Evolutionary conservation across 2,113 vertebrate genomes (phyloP).

Genomic region (Dolichallabes microphthalmus): DNA sequence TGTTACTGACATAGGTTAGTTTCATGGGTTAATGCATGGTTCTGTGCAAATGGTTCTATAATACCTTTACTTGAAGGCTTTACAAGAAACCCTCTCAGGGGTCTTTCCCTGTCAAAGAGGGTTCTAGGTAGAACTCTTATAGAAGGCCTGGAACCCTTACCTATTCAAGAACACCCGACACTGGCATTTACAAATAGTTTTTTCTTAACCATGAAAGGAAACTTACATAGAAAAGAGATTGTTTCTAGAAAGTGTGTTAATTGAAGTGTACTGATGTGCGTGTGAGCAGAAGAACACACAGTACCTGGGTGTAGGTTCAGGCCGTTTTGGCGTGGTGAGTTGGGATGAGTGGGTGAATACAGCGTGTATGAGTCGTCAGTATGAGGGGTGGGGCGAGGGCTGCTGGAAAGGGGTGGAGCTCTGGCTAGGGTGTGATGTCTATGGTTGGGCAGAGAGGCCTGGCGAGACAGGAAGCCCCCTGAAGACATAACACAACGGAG

Average conservation of each 20-base stretch:
- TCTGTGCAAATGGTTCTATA: not conserved
- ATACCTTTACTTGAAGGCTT: not conserved
- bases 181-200: not conserved
- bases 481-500: conserved; percentile 57
- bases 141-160: not conserved
- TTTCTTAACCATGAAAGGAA: not conserved
- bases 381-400: conserved; percentile 61
- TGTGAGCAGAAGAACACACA: not conserved
- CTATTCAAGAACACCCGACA: not conserved
- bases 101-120: not conserved
- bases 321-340: conserved; percentile 46
- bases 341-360: conserved; percentile 56
- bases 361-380: conserved; percentile 71
- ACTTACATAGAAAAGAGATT: not conserved
- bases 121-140: not conserved
- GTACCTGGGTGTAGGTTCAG: conserved; percentile 56
- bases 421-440: conserved; percentile 73
- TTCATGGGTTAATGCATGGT: not conserved
- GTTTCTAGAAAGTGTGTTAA: not conserved
- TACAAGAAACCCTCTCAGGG: not conserved
- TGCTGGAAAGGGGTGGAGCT: conserved; percentile 56
- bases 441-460: conserved; percentile 69
- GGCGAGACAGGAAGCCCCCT: conserved; percentile 79
- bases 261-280: not conserved
- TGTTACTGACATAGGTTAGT: not conserved